Evolutionary conservation across 2,113 vertebrate genomes (phyloP).

Genomic region (Myanophis thanlyinensis): DNA sequence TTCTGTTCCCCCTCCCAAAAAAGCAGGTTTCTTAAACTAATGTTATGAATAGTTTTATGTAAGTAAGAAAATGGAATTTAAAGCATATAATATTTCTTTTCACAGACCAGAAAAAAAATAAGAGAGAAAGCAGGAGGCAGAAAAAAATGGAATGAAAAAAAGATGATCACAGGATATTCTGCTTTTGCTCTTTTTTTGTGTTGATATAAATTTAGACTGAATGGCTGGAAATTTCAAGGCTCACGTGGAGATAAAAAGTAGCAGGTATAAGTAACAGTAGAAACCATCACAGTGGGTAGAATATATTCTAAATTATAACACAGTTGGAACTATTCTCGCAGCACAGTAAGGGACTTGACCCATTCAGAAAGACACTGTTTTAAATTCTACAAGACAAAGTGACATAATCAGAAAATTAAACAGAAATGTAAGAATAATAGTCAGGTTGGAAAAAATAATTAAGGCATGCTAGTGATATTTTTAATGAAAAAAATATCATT

Average conservation of each 20-base stretch:
- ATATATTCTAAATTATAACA: conserved; percentile 54
- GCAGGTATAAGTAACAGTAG: neutral
- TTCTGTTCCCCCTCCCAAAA: neutral
- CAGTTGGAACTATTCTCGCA: conserved; percentile 44
- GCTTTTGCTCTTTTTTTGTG: conserved; percentile 31
- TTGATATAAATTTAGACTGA: conserved; percentile 34
- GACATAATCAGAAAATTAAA: conserved; percentile 36
- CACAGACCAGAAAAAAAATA: neutral
- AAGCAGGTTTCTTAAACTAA: neutral
- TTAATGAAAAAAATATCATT: conserved; percentile 51
- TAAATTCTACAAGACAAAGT: conserved; percentile 51
- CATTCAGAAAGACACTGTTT: conserved; percentile 49
- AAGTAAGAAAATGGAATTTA: neutral
- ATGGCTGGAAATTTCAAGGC: conserved; percentile 15
- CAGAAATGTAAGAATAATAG: conserved; percentile 41
- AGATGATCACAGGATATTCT: conserved; percentile 6
- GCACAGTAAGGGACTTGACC: conserved; percentile 32
- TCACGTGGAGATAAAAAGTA: neutral
- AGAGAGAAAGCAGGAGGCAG: neutral
- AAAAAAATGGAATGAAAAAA: conserved; percentile 3
- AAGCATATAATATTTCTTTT: neutral
- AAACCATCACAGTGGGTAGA: conserved; percentile 23
- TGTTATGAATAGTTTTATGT: neutral
- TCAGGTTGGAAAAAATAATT: conserved; percentile 57
- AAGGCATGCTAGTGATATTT: conserved; percentile 54